Evolutionary conservation across 2,797 vertebrate species (phyloP).

Genomic region (Poecile montanus): DNA sequence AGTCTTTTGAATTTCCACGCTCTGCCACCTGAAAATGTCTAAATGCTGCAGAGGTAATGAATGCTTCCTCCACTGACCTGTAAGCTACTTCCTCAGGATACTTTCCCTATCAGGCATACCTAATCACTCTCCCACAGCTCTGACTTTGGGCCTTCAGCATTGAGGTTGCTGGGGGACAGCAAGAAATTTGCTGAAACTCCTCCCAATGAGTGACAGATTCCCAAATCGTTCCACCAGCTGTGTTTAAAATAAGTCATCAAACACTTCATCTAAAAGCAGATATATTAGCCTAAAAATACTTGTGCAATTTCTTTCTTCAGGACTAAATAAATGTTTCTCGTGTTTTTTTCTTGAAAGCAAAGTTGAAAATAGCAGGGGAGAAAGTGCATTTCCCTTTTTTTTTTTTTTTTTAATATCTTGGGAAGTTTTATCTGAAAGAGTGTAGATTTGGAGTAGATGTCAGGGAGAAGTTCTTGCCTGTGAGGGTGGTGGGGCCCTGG

Average conservation of each 20-base stretch:
- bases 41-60: background rate
- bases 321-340: background rate
- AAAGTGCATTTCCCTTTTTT: background rate
- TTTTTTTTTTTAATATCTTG: background rate
- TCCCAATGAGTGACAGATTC: background rate
- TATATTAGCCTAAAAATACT: slow-evolving; percentile 36
- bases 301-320: background rate
- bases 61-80: background rate
- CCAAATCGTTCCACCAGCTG: background rate
- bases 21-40: background rate
- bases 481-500: background rate
- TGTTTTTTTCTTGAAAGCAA: background rate
- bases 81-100: background rate
- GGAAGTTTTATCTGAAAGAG: background rate
- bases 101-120: background rate
- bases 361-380: background rate
- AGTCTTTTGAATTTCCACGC: background rate
- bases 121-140: background rate
- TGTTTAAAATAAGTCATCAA: slow-evolving; percentile 14
- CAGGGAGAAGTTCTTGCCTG: background rate
- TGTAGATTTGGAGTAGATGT: background rate
- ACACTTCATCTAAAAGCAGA: slow-evolving; percentile 10
- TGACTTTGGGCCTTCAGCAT: background rate
- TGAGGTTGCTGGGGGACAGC: background rate
- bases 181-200: background rate